Conservation (phyloP, 1,140 invertebrate genomes). For the Drosophila nigrodunni region DNA sequence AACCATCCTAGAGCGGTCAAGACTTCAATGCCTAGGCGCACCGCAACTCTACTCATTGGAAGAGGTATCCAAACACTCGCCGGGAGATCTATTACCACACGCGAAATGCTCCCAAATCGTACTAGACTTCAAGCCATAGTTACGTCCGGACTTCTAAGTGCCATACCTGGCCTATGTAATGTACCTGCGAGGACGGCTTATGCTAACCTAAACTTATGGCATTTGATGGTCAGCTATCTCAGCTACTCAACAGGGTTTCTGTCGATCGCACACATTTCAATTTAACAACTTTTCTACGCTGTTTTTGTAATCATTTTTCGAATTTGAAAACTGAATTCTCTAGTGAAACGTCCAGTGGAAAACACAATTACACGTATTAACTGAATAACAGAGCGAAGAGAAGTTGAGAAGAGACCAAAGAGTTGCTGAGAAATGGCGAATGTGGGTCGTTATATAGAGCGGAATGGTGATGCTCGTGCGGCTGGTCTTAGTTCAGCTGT, state of each 20-base stretch:
- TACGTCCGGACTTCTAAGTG: too few relatives aligned
- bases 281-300: not conserved
- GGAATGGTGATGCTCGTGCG: constrained; percentile 40
- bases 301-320: constrained; percentile 13
- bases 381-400: not conserved
- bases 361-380: not conserved
- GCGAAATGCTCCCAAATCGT: too few relatives aligned
- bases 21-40: too few relatives aligned
- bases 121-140: too few relatives aligned
- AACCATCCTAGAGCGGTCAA: too few relatives aligned
- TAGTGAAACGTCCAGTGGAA: constrained; percentile 7
- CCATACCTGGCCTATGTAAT: too few relatives aligned
- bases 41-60: too few relatives aligned
- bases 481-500: constrained; percentile 37
- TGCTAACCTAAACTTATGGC: too few relatives aligned
- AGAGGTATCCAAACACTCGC: too few relatives aligned
- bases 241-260: not conserved
- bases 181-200: too few relatives aligned
- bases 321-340: not conserved
- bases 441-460: constrained; percentile 42
- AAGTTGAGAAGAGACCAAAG: not conserved
- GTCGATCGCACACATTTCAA: not conserved
- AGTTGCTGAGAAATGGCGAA: constrained; percentile 38
- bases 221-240: too few relatives aligned
- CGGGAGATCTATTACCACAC: too few relatives aligned